Conservation (phyloP, 2,113 vertebrate species). For the Aviceda subcristata region DNA sequence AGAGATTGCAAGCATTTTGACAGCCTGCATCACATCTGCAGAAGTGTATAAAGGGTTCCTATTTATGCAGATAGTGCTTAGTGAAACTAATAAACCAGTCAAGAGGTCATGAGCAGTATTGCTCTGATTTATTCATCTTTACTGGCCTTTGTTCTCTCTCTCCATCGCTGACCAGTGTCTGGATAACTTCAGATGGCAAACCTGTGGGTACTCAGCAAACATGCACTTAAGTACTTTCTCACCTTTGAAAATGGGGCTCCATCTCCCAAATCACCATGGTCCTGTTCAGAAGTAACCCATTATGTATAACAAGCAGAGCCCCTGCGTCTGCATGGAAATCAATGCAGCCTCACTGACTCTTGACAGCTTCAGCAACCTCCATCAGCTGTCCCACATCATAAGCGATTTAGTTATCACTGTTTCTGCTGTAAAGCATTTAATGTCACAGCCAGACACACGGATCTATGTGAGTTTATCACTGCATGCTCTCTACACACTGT, state of each 20-base stretch:
- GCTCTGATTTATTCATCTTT: neutral
- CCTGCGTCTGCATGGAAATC: neutral
- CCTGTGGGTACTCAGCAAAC: neutral
- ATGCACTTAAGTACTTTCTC: neutral
- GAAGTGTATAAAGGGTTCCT: neutral
- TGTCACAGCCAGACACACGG: neutral
- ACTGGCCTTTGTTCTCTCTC: neutral
- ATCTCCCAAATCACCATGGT: neutral
- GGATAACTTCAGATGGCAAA: neutral
- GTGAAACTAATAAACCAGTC: neutral
- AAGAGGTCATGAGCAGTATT: neutral
- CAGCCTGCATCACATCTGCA: neutral
- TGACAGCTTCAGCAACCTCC: neutral
- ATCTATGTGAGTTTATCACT: neutral
- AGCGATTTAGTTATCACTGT: neutral
- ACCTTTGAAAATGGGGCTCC: neutral
- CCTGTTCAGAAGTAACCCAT: neutral
- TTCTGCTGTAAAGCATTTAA: neutral
- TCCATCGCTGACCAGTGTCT: neutral
- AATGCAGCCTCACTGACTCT: neutral
- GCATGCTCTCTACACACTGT: neutral
- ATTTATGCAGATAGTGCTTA: neutral
- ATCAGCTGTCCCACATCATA: neutral
- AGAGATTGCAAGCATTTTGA: neutral
- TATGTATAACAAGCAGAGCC: neutral